Base-by-base conservation (phyloP, 2,113 vertebrate species). In the Grammatotria lemairii region DNA sequence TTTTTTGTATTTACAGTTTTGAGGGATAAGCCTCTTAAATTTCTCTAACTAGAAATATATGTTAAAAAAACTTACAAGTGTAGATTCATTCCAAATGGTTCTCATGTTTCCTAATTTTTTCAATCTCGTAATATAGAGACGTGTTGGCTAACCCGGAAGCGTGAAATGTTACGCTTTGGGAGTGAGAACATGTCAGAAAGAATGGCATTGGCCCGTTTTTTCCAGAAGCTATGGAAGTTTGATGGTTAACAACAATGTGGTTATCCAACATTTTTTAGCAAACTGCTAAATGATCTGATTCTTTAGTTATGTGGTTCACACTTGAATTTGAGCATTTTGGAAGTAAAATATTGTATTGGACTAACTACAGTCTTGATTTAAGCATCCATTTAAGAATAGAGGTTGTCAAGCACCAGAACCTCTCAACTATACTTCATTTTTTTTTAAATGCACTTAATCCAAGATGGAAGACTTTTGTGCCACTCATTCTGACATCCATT, bases 201-300 rank as follows among this genome's bases (percentile, higher is more conserved):
- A 68, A 40, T 68, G 33, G 11, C 19, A 40, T 17, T 68, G 35
- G n/a, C n/a, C 5, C 2, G 0, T 40, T 23, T 68, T 68, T 68
- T 23, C 35, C 33, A 68, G 63, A 40, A 68, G 33, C 63, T 68
- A 0, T 21, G 63, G 35, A 68, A 68, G 63, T 68, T 40, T 68
- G 19, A 0, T 68, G 0, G 35, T 42, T n/a, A 63, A 63, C 28
- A 63, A 11, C 16, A 35, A 63, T 0, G 9, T 7, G 60, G 31
- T 38, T 5, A 38, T 12, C 60, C 31, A n/a, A 65, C 60, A 73
- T 73, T 45, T 40, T 45, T 26, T 26, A 45, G 68, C 40, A 45
- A 42, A 3, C 1, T 14, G 35, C n/a, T 68, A 40, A 70, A 21
- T 38, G n/a, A 70, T 42, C 65, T 1, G n/a, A 70, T 1, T 45